phyloP scores from a whole-genome alignment of 2,113 vertebrate genomes.

The Regulus satrapa region DNA sequence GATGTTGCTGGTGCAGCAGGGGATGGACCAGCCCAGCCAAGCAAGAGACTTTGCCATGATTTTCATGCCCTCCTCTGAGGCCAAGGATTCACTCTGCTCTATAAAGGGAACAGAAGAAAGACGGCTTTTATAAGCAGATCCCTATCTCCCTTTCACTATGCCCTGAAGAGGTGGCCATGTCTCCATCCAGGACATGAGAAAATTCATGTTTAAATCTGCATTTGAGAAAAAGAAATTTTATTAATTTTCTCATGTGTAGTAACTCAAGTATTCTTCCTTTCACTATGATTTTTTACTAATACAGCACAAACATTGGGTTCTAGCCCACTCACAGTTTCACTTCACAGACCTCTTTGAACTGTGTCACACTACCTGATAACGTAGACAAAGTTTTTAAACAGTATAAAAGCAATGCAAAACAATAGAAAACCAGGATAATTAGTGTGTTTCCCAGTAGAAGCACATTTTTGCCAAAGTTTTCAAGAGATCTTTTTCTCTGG shows the following conservation, averaged over 20 bases:
- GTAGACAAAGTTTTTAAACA: neutral
- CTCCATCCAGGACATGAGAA: neutral
- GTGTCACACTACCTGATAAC: neutral
- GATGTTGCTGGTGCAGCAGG: neutral
- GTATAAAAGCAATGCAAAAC: neutral
- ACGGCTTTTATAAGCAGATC: neutral
- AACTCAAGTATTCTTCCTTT: neutral
- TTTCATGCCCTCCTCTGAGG: neutral
- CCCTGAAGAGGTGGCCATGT: neutral
- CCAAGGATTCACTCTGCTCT: neutral
- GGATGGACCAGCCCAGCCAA: neutral
- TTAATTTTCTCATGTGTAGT: neutral
- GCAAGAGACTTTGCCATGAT: neutral
- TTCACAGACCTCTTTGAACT: neutral
- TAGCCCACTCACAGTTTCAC: neutral
- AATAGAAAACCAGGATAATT: neutral
- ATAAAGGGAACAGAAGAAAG: neutral
- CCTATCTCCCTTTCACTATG: neutral
- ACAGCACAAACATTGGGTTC: rapidly evolving
- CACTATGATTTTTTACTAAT: neutral
- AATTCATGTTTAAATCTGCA: rapidly evolving
- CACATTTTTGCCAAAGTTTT: neutral
- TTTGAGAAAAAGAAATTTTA: neutral
- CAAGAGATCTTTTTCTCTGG: neutral
- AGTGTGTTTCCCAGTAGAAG: neutral